Conservation (phyloP, 2,888 invertebrate genomes). For the Drosophila greeni region DNA sequence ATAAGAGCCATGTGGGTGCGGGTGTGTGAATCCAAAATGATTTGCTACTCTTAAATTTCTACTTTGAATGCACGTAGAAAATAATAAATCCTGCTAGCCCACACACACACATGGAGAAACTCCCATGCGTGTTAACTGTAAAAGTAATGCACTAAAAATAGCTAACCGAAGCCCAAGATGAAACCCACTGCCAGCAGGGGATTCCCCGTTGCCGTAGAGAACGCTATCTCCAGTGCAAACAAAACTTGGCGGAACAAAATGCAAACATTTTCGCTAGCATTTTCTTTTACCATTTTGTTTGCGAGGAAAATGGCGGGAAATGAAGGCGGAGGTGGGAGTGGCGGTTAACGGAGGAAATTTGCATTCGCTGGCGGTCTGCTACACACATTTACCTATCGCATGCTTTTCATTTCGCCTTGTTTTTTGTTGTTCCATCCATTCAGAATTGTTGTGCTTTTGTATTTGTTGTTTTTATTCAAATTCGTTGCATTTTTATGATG, state of each 20-base stretch:
- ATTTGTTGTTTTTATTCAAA: constrained; percentile 20
- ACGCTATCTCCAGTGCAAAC: constrained; percentile 44
- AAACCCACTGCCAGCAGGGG: constrained; percentile 9
- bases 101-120: neutral
- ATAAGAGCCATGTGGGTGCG: neutral
- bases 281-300: constrained; percentile 24
- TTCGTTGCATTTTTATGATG: constrained; percentile 38
- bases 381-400: constrained; percentile 37
- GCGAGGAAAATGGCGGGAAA: constrained; percentile 6
- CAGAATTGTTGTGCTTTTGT: constrained; percentile 5
- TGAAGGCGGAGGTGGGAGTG: neutral
- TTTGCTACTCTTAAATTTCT: constrained; percentile 29
- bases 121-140: constrained; percentile 14
- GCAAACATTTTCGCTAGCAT: constrained; percentile 37
- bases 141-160: constrained; percentile 36
- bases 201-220: constrained; percentile 9
- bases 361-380: constrained; percentile 32
- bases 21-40: constrained; percentile 18
- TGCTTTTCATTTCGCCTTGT: constrained; percentile 6
- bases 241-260: constrained; percentile 46
- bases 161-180: constrained; percentile 27
- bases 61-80: constrained; percentile 35
- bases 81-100: constrained; percentile 28
- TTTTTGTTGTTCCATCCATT: neutral
- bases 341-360: constrained; percentile 9